Evolutionary conservation across 1,140 invertebrate genomes (phyloP), one percentile per base, ranked within the genome.

Genomic region (Cephus cinctus): DNA sequence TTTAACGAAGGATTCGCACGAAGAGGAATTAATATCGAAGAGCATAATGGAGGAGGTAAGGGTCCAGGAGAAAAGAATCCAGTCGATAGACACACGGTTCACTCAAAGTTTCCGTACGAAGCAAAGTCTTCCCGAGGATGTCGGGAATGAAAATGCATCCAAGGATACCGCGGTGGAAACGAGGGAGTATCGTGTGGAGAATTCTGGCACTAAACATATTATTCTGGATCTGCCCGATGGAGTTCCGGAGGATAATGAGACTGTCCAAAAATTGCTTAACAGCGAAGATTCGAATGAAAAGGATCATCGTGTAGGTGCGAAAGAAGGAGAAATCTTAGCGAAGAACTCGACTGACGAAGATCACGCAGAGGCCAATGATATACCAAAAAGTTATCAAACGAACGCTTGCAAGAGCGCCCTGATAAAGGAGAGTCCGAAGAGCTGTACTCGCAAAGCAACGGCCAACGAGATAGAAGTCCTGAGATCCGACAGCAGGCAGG

Each of bases 391-490:
- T 15, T 36, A 12, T 8, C 2, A 36, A 12, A 15, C 34, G 2
- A 12, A 11, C 8, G 45, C 22, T 41, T 22, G 43, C 31, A 38
- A 56, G 42, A 47, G 30, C 5, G 43, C 45, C 47, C 47, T 53
- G 50, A 65, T 50, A 52, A 62, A 50, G 6, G 19, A 14, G 12
- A 34, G 23, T 35, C 46, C 48, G 15, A 43, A 57, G n/a, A n/a
- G n/a, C n/a, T n/a, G n/a, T 19, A 31, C 41, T 16, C 41, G 39
- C 15, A 8, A 18, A 12, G 36, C 15, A 43, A 31, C 46, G 25
- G 23, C 18, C 27, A 56, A 52, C 30, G 59, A 67, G 5, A 39
- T 50, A 14, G 63, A 63, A 22, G 56, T 62, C 5, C 5, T 35
- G 3, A 50, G 34, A 34, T 50, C 46, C 5, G 59, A 63, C 4